Percentiles rank a stretch among this genome's conserved stretches.
Conservation (phyloP, 2,797 vertebrate species). For the Halcyon leucocephala region DNA sequence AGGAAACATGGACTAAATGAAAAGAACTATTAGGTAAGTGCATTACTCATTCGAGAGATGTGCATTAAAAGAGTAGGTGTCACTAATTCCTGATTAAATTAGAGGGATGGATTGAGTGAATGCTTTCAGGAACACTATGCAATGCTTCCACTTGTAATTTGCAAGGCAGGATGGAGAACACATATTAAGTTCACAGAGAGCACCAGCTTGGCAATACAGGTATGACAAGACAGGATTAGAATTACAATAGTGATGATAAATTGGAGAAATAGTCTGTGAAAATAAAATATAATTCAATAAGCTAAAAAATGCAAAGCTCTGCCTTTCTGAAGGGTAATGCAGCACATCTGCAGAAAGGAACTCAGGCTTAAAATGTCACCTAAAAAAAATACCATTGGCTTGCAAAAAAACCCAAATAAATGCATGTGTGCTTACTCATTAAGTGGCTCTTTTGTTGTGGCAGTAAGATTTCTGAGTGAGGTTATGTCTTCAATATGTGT, state of each 20-base stretch:
- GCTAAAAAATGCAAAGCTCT: not conserved
- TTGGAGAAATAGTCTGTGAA: not conserved
- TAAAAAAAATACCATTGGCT: not conserved
- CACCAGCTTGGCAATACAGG: not conserved
- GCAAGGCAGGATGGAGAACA: not conserved
- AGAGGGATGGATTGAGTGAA: not conserved
- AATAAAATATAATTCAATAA: not conserved
- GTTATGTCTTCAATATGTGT: not conserved
- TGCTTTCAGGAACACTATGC: not conserved
- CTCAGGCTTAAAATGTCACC: not conserved
- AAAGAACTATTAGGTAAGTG: not conserved
- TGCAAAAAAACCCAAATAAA: not conserved
- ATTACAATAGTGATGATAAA: not conserved
- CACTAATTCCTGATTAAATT: not conserved
- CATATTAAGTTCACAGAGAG: not conserved
- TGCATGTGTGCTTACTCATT: not conserved
- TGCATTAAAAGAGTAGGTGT: not conserved
- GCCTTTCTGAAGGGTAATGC: not conserved
- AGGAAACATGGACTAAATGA: not conserved
- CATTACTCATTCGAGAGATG: not conserved
- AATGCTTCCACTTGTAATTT: not conserved
- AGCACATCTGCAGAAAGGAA: not conserved
- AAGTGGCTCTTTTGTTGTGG: not conserved
- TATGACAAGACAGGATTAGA: not conserved
- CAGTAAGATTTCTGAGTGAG: not conserved